Base-by-base conservation (phyloP, 2,113 vertebrate genomes). In the Microcebus murinus region DNA sequence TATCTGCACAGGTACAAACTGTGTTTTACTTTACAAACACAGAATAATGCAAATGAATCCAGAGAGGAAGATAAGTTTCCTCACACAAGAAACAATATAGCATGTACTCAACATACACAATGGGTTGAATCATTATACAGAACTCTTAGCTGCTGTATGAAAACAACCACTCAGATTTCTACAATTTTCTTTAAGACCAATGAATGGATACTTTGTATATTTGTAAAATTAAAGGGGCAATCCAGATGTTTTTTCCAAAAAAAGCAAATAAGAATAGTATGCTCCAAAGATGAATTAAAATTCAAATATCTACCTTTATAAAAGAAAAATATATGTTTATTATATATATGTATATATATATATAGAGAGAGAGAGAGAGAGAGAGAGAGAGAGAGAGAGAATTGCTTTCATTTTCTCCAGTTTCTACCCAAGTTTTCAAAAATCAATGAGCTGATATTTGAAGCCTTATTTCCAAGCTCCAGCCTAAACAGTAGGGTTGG, bases 51-150 rank as follows among this genome's bases (percentile, higher is more conserved):
- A 95, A 20, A 42, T 34, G 4, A 10, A 70, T 68, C 3, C 5
- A 81, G 17, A 85, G 4, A 21, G 52, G 4, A 29, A 45, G 85
- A 63, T 68, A 73, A 45, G 84, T n/a, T 67, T 3, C 6, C 8
- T 57, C 42, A 86, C 8, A 34, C 14, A 81, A 63, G 42, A 87
- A 68, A 27, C 20, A 90, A 27, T 8, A 48, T 27, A 92, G 12
- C 18, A 76, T 84, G 29, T 93, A 15, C 11, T 91, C 39, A 91
- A 50, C 7, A 11, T 23, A 50, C 11, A 42, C 18, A 71, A 59
- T 20, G 68, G 27, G 10, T 87, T 91, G 34, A 94, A 79, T 87
- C 65, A 87, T 42, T 79, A 73, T 95, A 67, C 11, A 95, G 14
- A 87, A 65, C 9, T 23, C 39, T 90, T 71, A 52, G 6, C 10